Evolutionary conservation across 2,797 vertebrate genomes (phyloP), one percentile per base, ranked within the genome.

Genomic region (Cheirogaleus major): DNA sequence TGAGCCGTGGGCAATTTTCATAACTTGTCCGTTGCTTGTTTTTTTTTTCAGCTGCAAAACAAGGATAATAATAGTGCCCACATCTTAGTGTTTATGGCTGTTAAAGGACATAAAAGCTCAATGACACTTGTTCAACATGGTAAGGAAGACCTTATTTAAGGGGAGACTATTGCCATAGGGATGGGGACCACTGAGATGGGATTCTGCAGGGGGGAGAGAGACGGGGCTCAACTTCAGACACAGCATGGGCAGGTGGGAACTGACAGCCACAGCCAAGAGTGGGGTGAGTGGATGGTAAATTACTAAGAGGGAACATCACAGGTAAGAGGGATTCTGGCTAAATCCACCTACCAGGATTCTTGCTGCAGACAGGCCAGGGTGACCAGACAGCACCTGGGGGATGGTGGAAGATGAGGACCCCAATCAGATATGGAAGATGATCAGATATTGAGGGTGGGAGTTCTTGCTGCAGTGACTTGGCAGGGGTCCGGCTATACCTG

Each of bases 401-500:
- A 17, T 18, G 30, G 45, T 41, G 45, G 17, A 90, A 14, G 50
- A 23, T 78, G 52, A n/a, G 38, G 55, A 69, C 45, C 8, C 30
- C 45, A 30, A 70, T 35, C 14, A 57, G 35, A 32, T 25, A 27
- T 13, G 1, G 50, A 45, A 27, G 25, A 27, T 30, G 52, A 59
- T 41, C 55, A 7, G 3, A 8, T 22, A 14, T 32, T 12, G 20
- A 41, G 38, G 23, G 2, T 2, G 14, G 5, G 5, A 4, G 41
- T 50, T 65, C 55, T 65, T 76, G 23, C 12, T 72, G 3, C 1
- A 25, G 20, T 72, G 35, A 55, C 50, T 78, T 78, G n/a, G 32
- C 50, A 25, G 12, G 18, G 7, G 35, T 78, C 75, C 38, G 23
- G n/a, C 32, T 55, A 78, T 55, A 78, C 55, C 22, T 25, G 3